A percentile compares a stretch with the other conserved stretches of the same genome.
Evolutionary conservation across 2,888 invertebrate species (phyloP).

Genomic region (Proisotoma minuta): DNA sequence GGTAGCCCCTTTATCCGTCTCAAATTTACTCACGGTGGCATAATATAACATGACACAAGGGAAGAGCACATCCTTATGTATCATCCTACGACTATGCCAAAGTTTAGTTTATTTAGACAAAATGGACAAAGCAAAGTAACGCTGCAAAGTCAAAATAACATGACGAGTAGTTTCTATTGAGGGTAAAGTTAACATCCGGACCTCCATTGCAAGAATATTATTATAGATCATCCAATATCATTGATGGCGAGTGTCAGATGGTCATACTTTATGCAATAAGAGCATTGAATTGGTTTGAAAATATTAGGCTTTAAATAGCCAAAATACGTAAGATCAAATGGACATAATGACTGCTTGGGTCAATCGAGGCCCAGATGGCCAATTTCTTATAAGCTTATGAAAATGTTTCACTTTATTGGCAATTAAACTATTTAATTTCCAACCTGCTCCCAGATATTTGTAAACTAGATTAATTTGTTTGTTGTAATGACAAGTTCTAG

Average conservation of each 20-base stretch:
- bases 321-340: too few relatives aligned
- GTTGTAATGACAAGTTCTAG: too few relatives aligned
- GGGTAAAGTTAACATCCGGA: constrained; percentile 10
- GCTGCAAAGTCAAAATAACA: constrained; percentile 10
- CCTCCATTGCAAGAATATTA: too few relatives aligned
- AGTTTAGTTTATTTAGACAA: constrained; percentile 2
- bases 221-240: too few relatives aligned
- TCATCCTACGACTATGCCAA: not conserved
- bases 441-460: too few relatives aligned
- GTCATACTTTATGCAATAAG: too few relatives aligned
- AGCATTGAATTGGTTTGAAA: too few relatives aligned
- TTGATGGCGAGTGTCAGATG: too few relatives aligned
- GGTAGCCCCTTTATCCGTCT: constrained; percentile 12
- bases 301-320: too few relatives aligned
- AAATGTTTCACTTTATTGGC: constrained; percentile 20
- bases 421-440: constrained; percentile 14
- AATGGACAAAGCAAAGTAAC: not conserved
- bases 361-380: too few relatives aligned
- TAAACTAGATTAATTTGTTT: too few relatives aligned
- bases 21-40: constrained; percentile 1
- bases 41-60: not conserved
- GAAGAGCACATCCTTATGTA: not conserved
- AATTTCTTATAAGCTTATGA: constrained; percentile 3
- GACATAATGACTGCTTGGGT: too few relatives aligned
- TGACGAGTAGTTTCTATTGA: constrained; percentile 5